phyloP scores from a whole-genome alignment of 1,140 invertebrate species.

The Physella acuta region DNA sequence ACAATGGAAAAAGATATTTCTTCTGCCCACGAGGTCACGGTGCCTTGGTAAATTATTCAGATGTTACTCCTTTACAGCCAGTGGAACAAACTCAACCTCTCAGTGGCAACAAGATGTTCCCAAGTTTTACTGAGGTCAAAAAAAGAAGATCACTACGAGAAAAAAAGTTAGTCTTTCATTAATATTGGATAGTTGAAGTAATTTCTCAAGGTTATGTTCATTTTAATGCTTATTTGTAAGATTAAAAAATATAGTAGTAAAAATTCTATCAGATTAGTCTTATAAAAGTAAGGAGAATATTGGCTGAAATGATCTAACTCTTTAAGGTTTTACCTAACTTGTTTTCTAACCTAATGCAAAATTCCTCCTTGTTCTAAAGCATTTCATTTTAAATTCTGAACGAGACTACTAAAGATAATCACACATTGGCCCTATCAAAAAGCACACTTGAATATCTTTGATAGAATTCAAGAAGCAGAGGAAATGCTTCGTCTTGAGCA shows the following conservation, averaged over 20 bases:
- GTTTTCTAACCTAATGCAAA: too few relatives aligned
- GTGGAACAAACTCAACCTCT: constrained; percentile 38
- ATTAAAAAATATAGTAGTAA: too few relatives aligned
- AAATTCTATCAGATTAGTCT: too few relatives aligned
- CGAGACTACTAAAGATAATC: too few relatives aligned
- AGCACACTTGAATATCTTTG: background rate
- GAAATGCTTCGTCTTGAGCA: constrained; percentile 10
- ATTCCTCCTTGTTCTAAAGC: too few relatives aligned
- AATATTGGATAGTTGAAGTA: background rate
- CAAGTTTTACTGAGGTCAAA: constrained; percentile 50
- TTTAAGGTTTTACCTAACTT: too few relatives aligned
- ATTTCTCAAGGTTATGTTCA: background rate
- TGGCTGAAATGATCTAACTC: too few relatives aligned
- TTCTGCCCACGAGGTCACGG: constrained; percentile 54
- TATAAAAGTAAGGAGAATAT: too few relatives aligned
- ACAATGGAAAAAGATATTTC: constrained; percentile 55
- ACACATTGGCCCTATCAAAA: too few relatives aligned
- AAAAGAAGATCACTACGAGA: constrained; percentile 45
- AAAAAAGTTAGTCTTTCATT: constrained; percentile 41
- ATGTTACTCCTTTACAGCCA: constrained; percentile 39
- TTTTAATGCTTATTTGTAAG: too few relatives aligned
- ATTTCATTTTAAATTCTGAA: too few relatives aligned
- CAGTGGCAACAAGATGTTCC: constrained; percentile 53
- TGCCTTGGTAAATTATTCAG: constrained; percentile 48
- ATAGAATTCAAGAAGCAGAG: constrained; percentile 24